phyloP scores from a whole-genome alignment of 2,888 invertebrate species.

The Druceiella hillmani region DNA sequence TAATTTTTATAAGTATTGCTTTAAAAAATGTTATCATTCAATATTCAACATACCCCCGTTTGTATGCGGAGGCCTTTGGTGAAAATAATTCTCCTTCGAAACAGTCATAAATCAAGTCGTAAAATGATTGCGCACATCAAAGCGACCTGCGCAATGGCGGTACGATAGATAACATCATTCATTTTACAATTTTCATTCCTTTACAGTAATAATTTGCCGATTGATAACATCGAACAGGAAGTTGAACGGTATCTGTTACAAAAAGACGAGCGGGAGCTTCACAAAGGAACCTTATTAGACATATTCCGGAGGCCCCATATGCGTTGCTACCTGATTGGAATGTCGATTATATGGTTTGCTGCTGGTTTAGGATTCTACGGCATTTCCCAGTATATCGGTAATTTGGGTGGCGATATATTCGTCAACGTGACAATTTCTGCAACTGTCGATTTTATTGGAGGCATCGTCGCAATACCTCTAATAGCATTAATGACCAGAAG shows the following conservation, averaged over 20 bases:
- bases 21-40: too few relatives aligned
- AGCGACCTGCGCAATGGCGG: too few relatives aligned
- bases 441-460: slow-evolving; percentile 41
- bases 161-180: too few relatives aligned
- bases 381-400: slow-evolving; percentile 62
- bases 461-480: slow-evolving; percentile 46
- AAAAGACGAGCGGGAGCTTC: slow-evolving; percentile 13
- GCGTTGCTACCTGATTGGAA: slow-evolving; percentile 53
- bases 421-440: slow-evolving; percentile 66
- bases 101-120: too few relatives aligned
- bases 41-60: too few relatives aligned
- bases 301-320: slow-evolving; percentile 55
- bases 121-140: too few relatives aligned
- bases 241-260: slow-evolving; percentile 26
- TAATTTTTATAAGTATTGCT: too few relatives aligned
- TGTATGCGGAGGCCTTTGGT: too few relatives aligned
- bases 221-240: slow-evolving; percentile 27
- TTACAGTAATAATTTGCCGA: slow-evolving; percentile 29
- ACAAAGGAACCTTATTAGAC: slow-evolving; percentile 43
- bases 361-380: slow-evolving; percentile 62
- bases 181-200: too few relatives aligned
- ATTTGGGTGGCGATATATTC: slow-evolving; percentile 63
- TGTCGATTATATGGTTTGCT: slow-evolving; percentile 63
- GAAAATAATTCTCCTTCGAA: too few relatives aligned
- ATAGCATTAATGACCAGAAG: slow-evolving; percentile 54